Evolutionary conservation across 2,888 invertebrate species (phyloP), one percentile per base, ranked within the genome.

Genomic region (Stenurella melanura): DNA sequence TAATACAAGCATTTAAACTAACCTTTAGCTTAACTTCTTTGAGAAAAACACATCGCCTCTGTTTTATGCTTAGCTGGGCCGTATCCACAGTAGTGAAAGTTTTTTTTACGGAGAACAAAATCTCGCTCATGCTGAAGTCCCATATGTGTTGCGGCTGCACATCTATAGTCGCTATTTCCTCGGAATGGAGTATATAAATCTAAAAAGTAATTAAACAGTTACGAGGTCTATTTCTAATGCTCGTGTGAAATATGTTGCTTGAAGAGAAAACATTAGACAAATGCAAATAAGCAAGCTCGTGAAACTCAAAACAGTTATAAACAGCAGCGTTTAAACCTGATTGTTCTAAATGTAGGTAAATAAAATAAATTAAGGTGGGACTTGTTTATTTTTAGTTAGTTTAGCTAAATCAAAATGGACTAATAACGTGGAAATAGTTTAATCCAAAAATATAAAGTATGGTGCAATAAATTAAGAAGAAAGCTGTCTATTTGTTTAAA

Each of bases 61-160:
- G 95, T 1, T 91, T 92, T 12, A 93, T 91, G 0, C 91, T 90
- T 61, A 96, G 89, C 83, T 95, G 95, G 0, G 93, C 90, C 0
- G 95, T 94, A 85, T 95, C 94, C 75, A 92, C 92, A 0, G 95
- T 95, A 0, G 95, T 95, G 86, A 95, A 95, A 0, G 95, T 95
- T 86, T 94, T 93, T 85, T 95, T 94, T 26, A 95, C 93, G 0
- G 94, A 93, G 86, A 95, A 93, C 0, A 92, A 91, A 0, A 94
- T 91, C 82, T 91, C 92, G 79, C 91, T 91, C 1, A 93, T 92
- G 18, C 91, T 90, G 11, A 91, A 91, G 61, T 93, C 92, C 95
- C 95, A 95, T 1, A 93, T 90, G 80, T 94, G 93, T 84, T 95
- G 95, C 0, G 94, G 93, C 83, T 92, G 92, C 82, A 93, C 92